Conservation (phyloP, 2,113 vertebrate genomes). For the Cyphomyrus plagiostoma region DNA sequence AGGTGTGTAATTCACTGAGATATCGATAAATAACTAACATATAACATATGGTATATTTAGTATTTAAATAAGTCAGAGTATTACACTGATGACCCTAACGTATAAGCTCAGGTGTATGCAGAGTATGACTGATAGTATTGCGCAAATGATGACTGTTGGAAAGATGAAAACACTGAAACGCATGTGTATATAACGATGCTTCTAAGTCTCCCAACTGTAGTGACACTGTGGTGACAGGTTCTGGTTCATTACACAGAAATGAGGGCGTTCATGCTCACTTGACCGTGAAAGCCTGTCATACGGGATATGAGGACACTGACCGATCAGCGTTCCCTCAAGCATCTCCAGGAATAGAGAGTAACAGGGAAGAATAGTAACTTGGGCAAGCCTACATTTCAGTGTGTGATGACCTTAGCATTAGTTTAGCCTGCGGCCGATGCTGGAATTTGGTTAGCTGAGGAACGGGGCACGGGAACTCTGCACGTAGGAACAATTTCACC, state of each 20-base stretch:
- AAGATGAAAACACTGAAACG: neutral
- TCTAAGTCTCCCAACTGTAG: neutral
- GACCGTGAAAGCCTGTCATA: neutral
- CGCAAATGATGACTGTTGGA: neutral
- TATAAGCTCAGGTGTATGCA: neutral
- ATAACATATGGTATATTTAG: too few species aligned
- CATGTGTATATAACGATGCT: neutral
- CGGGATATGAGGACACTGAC: neutral
- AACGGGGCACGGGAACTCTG: neutral
- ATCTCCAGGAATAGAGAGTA: neutral
- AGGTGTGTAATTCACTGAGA: too few species aligned
- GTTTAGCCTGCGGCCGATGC: neutral
- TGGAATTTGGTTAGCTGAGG: neutral
- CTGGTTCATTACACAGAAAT: neutral
- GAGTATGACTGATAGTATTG: neutral
- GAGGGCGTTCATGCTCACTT: neutral
- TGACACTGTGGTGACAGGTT: neutral
- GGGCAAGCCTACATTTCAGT: neutral
- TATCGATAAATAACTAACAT: too few species aligned
- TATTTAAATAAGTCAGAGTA: neutral
- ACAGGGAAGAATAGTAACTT: neutral
- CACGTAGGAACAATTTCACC: conserved; percentile 13
- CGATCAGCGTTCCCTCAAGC: neutral
- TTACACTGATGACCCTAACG: neutral
- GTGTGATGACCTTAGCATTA: neutral